These are phyloP conservation scores for Madoqua kirkii DNA, from an alignment of 2,113 vertebrate species.

Conservation along the genomic window DNA sequence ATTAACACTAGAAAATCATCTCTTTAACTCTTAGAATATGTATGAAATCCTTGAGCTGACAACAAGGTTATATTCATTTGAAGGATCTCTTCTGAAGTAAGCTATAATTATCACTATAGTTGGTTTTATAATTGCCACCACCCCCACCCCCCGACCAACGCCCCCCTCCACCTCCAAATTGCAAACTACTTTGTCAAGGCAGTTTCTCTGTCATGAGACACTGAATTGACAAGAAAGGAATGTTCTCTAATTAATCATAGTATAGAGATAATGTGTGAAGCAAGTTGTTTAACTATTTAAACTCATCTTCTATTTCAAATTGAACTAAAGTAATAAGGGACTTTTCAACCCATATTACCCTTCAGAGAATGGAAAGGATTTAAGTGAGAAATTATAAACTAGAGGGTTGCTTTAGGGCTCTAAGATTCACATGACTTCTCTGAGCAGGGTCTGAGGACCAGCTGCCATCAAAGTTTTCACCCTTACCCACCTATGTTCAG, in stretches of 20 bases:
- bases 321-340: neutral
- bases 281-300: neutral
- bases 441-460: neutral
- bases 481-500: neutral
- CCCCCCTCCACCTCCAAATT: constrained; percentile 39
- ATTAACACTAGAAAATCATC: constrained; percentile 54
- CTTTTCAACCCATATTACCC: neutral
- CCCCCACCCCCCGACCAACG: neutral
- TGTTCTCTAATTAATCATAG: neutral
- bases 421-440: neutral
- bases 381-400: neutral
- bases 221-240: constrained; percentile 38
- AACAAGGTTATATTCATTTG: constrained; percentile 62
- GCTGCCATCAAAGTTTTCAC: neutral
- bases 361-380: neutral
- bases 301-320: neutral
- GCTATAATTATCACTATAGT: constrained; percentile 50
- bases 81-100: constrained; percentile 40
- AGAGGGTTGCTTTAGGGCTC: neutral
- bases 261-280: neutral
- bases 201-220: neutral
- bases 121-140: constrained; percentile 50
- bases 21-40: constrained; percentile 64
- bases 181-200: constrained; percentile 35
- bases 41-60: constrained; percentile 57